Evolutionary conservation across 1,140 invertebrate genomes (phyloP).

Genomic region (Drosophila pandora): DNA sequence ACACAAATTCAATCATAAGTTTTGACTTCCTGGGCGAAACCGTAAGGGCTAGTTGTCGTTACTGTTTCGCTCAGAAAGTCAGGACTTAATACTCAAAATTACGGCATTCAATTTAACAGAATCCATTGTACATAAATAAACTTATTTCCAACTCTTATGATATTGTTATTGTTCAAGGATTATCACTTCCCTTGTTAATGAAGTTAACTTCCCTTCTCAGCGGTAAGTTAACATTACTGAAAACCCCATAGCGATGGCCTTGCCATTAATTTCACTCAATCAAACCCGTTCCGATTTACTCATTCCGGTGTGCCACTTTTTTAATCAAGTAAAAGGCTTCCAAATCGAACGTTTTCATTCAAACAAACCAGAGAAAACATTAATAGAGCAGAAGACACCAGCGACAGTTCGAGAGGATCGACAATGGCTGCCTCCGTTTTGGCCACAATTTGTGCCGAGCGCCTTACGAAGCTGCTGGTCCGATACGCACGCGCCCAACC

Average conservation of each 20-base stretch:
- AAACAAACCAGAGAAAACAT: slow-evolving; percentile 9
- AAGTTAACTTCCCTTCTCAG: not conserved
- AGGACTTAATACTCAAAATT: not conserved
- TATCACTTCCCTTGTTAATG: not conserved
- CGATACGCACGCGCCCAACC: slow-evolving; percentile 37
- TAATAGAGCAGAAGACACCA: not conserved
- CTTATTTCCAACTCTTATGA: not conserved
- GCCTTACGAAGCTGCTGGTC: slow-evolving; percentile 59
- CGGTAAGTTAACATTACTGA: not conserved
- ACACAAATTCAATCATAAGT: not conserved
- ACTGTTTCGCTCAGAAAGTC: not conserved
- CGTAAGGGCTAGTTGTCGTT: not conserved
- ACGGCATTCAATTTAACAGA: not conserved
- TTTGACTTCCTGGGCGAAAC: not conserved
- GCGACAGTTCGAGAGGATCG: not conserved
- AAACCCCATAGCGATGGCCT: not conserved
- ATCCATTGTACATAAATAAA: not conserved
- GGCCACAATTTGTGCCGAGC: slow-evolving; percentile 67
- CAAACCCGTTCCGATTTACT: not conserved
- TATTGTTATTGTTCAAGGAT: not conserved
- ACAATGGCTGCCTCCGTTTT: slow-evolving; percentile 56
- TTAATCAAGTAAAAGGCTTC: slow-evolving; percentile 22
- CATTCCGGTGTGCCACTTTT: slow-evolving; percentile 17
- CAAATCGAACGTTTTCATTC: slow-evolving; percentile 46
- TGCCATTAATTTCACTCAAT: not conserved